Evolutionary conservation across 2,113 vertebrate species (phyloP), one percentile per base, ranked within the genome.

Genomic region (Chascanopsetta lugubris): DNA sequence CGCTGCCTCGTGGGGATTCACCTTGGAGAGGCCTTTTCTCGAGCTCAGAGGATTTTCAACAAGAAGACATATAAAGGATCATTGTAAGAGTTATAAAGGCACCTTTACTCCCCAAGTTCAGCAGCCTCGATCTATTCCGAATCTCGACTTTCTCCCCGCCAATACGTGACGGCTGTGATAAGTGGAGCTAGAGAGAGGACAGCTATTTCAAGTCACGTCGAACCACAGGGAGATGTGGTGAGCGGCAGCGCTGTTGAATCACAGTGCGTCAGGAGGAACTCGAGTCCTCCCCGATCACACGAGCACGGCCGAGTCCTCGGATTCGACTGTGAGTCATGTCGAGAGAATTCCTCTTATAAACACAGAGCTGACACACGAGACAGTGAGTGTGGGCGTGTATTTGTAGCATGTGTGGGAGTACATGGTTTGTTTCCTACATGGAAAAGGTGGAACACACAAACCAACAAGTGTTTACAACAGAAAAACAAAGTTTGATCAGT

Each of bases 261-360:
- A 25, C 29, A 43, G 50, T 80, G 61, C 83, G 49, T 84, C 76
- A 56, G 63, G 65, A 59, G 32, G 66, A 58, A 38, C 48, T 59
- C 13, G 75, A 82, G 60, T 59, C 67, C 21, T 40, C 25, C 69
- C 71, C 54, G 36, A 61, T 67, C 58, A 47, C 77, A 63, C 61
- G 84, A 83, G 81, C 64, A 68, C 3, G 64, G 60, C 32, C 2
- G 15, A 47, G 48, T 64, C 60, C 24, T 32, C 69, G 60, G 51
- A 61, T 12, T 17, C 59, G 80, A 74, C 60, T 54, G 70, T 88
- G 89, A 89, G 84, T 90, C 87, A 88, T n/a, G 27, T 36, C 34
- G 22, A 76, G 83, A 85, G 75, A 88, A 85, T 88, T 79, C 75
- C 55, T 82, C 72, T 24, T 85, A 61, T 75, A 88, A 89, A 87